Evolutionary conservation across 1,140 invertebrate species (phyloP), one percentile per base, ranked within the genome.

Genomic region (Calliopsis andreniformis): DNA sequence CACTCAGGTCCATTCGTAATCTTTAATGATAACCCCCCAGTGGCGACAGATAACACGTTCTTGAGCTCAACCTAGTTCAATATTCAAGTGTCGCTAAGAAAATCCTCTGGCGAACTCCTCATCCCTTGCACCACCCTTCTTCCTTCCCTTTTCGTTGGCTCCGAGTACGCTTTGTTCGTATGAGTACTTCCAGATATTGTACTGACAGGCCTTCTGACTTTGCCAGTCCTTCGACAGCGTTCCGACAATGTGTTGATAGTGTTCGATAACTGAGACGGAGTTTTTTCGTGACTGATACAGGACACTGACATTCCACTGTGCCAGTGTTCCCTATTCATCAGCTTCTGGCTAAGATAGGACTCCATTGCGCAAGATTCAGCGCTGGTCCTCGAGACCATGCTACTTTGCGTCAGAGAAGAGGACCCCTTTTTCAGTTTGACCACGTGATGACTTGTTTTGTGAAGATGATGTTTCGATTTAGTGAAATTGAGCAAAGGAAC

Each of bases 71-170:
- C 16, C 0, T 16, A 16, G 5, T 16, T 4, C 8, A 3, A 2
- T 3, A 72, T 49, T 87, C 86, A 87, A 47, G 84, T 83, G 49
- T 87, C 83, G 20, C 63, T 71, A 23, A 80, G 59, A 20, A 86
- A 87, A 28, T 87, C 84, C 43, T 87, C 86, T 3, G 86, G 86
- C n/a, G 80, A 81, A 30, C 80, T 81, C 45, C 70, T 83, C 76
- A 87, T 79, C 5, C 86, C 86, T 0, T 61, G 59, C 18, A 78
- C 66, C 16, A 51, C 47, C 20, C 30, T 83, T 16, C 55, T 72
- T 2, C 14, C 30, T 4, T 5, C 18, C 14, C 72, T 32, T 30
- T 62, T 76, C 18, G 47, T 56, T 5, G 39, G n/a, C 3, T 45
- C 42, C 0, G 32, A 63, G 3, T 62, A 39, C 3, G 39, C 16